Base-by-base conservation (phyloP, 2,888 invertebrate species). In the Meghimatium bilineatum region DNA sequence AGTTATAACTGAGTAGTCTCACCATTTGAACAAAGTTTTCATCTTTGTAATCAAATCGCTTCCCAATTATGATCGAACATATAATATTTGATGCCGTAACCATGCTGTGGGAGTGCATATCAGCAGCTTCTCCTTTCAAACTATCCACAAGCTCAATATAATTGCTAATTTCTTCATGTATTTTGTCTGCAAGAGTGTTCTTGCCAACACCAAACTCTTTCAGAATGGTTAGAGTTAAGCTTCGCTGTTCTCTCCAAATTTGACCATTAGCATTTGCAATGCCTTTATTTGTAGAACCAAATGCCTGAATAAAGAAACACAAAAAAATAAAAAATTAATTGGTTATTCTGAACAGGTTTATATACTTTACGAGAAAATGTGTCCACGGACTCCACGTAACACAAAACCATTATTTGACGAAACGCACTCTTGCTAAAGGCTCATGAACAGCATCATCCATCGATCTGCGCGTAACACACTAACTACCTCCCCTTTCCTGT, bases 181-280 rank as follows among this genome's bases (percentile, higher is more conserved):
- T 49, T 49, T 32, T 79, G 12, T 79, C 67, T 1, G 49, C 79
- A 3, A 79, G 49, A 32, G 67, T 52, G 49, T 79, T 79, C 34
- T 67, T 79, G 10, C 79, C 79, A 29, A 79, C 3, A 14, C 79
- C 79, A 52, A 79, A 69, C 5, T 20, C 23, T 67, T 32, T 67
- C 0, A 79, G 67, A 14, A 79, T 67, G 23, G 23, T 49, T 0
- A 67, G 3, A 1, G 69, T n/a, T 6, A 52, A 5, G 52, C 23
- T 32, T n/a, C 79, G 3, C 5, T 69, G 29, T n/a, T 79, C 79
- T 49, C 38, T 36, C 72, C 80, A 72, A 34, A 1, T 56, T 12
- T 17, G 20, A 20, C 63, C 80, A 38, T 63, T 77, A 3, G 60
- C 6, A 26, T n/a, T 17, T 0, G 36, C 63, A 36, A 77, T 36